phyloP scores from a whole-genome alignment of 2,888 invertebrate species.

The Drosophila tripunctata region DNA sequence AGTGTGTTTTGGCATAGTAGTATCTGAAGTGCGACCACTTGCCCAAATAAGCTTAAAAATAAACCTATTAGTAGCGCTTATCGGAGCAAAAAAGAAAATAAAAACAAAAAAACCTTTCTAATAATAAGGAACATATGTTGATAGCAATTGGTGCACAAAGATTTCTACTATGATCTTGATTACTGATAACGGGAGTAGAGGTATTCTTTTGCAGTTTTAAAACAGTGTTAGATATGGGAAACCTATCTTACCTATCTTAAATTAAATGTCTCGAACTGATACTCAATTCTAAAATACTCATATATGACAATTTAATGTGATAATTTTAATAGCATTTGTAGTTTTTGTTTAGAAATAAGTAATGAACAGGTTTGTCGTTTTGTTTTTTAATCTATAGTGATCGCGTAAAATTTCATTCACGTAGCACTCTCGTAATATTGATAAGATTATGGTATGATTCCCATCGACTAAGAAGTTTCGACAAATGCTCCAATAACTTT shows the following conservation, averaged over 20 bases:
- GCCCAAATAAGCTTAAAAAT: background rate
- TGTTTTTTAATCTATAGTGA: conserved; percentile 10
- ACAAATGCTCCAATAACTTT: background rate
- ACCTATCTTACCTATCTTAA: no score
- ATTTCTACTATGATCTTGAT: background rate
- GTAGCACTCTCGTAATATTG: conserved; percentile 4
- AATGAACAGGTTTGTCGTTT: background rate
- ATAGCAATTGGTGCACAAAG: conserved; percentile 8
- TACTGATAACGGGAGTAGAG: background rate
- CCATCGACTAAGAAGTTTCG: background rate
- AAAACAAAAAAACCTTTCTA: background rate
- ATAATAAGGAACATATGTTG: conserved; percentile 7
- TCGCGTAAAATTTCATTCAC: conserved; percentile 32
- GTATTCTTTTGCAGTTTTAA: background rate
- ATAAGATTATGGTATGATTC: conserved; percentile 43
- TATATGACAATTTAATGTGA: background rate
- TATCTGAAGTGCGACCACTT: conserved; percentile 11
- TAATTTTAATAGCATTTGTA: no score
- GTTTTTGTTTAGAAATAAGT: conserved; percentile 8
- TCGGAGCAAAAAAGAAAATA: no score
- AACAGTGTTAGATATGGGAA: background rate
- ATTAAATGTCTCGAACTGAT: no score
- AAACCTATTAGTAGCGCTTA: conserved; percentile 4
- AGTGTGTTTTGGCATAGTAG: background rate
- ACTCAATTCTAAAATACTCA: no score